These are phyloP conservation scores for Morone saxatilis DNA, from an alignment of 2,113 vertebrate species.

Conservation along the genomic window DNA sequence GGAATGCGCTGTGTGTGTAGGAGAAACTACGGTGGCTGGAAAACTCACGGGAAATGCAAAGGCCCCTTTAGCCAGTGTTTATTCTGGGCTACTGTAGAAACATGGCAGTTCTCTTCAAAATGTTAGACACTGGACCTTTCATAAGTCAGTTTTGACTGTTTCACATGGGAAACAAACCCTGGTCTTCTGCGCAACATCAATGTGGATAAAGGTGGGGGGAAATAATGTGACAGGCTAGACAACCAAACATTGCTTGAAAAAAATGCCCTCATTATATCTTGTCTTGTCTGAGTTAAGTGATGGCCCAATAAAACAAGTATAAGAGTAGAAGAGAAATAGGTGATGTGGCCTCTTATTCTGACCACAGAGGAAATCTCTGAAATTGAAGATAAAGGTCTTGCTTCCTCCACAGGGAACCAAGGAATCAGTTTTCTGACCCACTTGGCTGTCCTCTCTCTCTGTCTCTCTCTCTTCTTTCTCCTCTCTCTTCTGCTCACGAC, in stretches of 20 bases:
- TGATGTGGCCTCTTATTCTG: constrained; percentile 61
- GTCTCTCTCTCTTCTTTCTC: neutral
- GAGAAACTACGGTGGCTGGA: too few relatives aligned
- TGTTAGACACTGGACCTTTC: too few relatives aligned
- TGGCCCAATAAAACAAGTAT: constrained; percentile 59
- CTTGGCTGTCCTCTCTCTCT: constrained; percentile 64
- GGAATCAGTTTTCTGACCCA: constrained; percentile 77
- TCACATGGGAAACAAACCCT: too few relatives aligned
- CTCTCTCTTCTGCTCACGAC: neutral
- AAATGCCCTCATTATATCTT: constrained; percentile 24
- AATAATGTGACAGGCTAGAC: neutral
- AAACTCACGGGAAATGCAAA: too few relatives aligned
- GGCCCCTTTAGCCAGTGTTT: too few relatives aligned
- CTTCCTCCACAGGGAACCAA: constrained; percentile 63
- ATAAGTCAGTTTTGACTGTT: too few relatives aligned
- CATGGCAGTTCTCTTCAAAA: too few relatives aligned
- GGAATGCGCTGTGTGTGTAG: too few relatives aligned
- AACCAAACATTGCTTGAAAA: constrained; percentile 3
- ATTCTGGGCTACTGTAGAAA: too few relatives aligned
- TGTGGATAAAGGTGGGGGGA: neutral
- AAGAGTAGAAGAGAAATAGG: constrained; percentile 50
- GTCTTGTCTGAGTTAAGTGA: constrained; percentile 46
- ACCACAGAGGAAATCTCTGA: constrained; percentile 75
- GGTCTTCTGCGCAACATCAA: too few relatives aligned
- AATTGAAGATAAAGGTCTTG: constrained; percentile 76